Conservation (phyloP, 1,140 invertebrate species). For the Zaprionus capensis region DNA sequence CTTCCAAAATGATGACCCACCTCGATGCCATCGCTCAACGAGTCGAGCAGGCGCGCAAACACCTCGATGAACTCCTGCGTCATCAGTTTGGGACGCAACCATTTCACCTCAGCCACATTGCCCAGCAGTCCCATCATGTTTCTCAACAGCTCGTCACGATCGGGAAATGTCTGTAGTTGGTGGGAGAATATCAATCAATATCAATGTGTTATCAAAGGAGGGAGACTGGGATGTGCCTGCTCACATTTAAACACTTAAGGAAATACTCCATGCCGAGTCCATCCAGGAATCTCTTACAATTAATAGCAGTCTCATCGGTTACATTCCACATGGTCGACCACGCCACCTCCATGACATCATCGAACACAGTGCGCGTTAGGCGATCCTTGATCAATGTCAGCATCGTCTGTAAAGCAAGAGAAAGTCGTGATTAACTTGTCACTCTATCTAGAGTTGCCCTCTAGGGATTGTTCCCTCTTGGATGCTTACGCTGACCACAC, state of each 20-base stretch:
- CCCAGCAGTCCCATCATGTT: slow-evolving; percentile 99
- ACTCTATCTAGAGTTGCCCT: not conserved
- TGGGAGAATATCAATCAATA: slow-evolving; percentile 37
- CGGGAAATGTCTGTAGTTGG: slow-evolving; percentile 89
- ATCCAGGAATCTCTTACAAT: slow-evolving; percentile 95
- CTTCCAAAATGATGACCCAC: slow-evolving; percentile 85
- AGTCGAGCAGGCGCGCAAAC: slow-evolving; percentile 93
- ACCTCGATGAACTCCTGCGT: slow-evolving; percentile 92
- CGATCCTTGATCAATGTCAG: slow-evolving; percentile 92
- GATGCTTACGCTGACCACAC: slow-evolving; percentile 91
- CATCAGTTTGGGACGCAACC: slow-evolving; percentile 94
- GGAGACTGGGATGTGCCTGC: slow-evolving; percentile 18
- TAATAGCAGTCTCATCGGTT: slow-evolving; percentile 97
- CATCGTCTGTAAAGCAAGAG: slow-evolving; percentile 90
- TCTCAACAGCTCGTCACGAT: slow-evolving; percentile 94
- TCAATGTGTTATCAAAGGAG: not conserved
- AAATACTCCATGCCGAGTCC: slow-evolving; percentile 94
- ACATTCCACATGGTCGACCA: slow-evolving; percentile 99
- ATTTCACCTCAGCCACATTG: slow-evolving; percentile 97
- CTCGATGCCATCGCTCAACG: slow-evolving; percentile 96
- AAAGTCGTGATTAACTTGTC: slow-evolving; percentile 36
- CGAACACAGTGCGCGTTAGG: slow-evolving; percentile 90
- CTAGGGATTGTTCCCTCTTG: not conserved
- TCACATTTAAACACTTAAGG: slow-evolving; percentile 91
- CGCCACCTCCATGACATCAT: slow-evolving; percentile 98